Base-by-base conservation (phyloP, 2,113 vertebrate genomes). In the Anhinga rufa region DNA sequence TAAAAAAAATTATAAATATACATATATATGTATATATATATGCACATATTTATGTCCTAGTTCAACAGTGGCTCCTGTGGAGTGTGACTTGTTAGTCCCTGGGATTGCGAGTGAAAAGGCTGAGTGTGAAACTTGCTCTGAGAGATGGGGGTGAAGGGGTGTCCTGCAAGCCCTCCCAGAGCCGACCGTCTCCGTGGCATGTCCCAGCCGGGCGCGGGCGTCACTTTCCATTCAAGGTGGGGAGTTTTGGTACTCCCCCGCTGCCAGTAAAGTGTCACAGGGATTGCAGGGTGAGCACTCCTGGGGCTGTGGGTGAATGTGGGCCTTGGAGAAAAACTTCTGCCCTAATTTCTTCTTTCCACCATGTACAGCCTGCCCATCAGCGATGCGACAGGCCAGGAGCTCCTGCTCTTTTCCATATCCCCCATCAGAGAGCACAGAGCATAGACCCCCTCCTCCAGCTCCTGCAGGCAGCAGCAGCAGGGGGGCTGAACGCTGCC, bases 311-410 rank as follows among this genome's bases (percentile, higher is more conserved):
- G 72, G 78, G 78, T 80, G 40, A 64, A 40, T 5, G 46, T 78
- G 86, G 42, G 80, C 79, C 18, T 62, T 58, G 55, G 44, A 71
- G 58, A 65, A 62, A 71, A 64, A n/a, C 17, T 89, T 49, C 9
- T 58, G 46, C 70, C 64, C 17, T 17, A 4, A 2, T 90, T 92
- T 93, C 28, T 74, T 49, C 17, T 80, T 70, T 75, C 28, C 20
- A 25, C 5, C 19, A 26, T 3, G 4, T 74, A 69, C 84, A 81
- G 28, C 46, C 32, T 74, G 21, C 40, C 3, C 1, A 1, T 11
- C 12, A 22, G 28, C 7, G 0, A n/a, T 42, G 49, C 5, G 2
- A 7, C 14, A 28, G 21, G 51, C 28, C 40, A 29, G 0, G 2
- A 58, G 14, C 40, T 90, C 60, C 49, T 87, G 38, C 36, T 34